Evolutionary conservation across 2,888 invertebrate genomes (phyloP), one percentile per base, ranked within the genome.

Genomic region (Leptopilina syphax): DNA sequence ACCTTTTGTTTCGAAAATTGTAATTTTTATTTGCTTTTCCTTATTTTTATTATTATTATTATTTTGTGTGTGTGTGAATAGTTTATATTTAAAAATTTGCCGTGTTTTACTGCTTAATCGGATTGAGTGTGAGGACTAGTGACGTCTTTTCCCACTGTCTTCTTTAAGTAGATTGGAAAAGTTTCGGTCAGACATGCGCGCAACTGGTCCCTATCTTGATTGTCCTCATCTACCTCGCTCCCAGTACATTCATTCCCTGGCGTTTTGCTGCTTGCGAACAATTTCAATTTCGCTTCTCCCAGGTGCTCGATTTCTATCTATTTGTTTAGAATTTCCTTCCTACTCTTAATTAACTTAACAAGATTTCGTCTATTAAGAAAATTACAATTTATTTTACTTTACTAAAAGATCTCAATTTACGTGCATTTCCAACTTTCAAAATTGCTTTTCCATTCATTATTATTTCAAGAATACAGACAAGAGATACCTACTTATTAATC

Each of bases 111-210:
- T 67, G 13, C 47, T 44, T 18, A 47, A 67, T 67, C 18, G 13
- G 8, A 34, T 70, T 54, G 34, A 73, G 54, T 54, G 27, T 34
- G 67, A 44, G n/a, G 27, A 54, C 63, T 63, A 8, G 18, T 24
- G 63, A 63, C 60, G 27, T n/a, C n/a, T 57, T 73, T 54, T 57
- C 34, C 68, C 54, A 57, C 70, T 73, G 57, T 13, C 57, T 73
- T 73, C n/a, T 57, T 57, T 73, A 73, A 73, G 70, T 73, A 73
- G 70, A 73, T 73, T 73, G 34, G 34, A 34, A 57, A 57, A 73
- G 70, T 73, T 73, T 73, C 70, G 27, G 57, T 5, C 34, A 73
- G 70, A 73, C 70, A 73, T 73, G 70, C 70, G 70, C 70, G 70
- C 70, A 73, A 73, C 70, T 73, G n/a, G 70, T 73, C 34, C 44